phyloP scores from a whole-genome alignment of 2,888 invertebrate species.

The Apamea crenata region DNA sequence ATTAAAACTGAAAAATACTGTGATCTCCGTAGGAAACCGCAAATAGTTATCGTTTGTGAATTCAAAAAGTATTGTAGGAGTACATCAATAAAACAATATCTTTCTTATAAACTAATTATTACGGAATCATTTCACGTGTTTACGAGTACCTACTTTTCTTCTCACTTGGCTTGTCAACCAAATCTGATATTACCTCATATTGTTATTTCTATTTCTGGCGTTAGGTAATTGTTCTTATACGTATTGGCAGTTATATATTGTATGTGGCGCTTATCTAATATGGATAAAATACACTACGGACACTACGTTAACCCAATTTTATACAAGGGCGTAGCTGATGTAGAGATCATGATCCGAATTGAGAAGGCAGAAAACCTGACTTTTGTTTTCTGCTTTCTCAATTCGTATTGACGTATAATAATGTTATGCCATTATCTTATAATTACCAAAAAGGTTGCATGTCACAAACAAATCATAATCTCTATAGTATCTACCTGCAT shows the following conservation, averaged over 20 bases:
- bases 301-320: not conserved
- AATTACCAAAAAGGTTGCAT: not conserved
- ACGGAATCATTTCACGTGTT: too few species aligned
- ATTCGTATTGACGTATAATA: not conserved
- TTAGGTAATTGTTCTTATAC: too few species aligned
- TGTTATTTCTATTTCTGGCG: too few species aligned
- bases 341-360: not conserved
- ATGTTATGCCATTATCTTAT: not conserved
- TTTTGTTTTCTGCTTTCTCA: not conserved
- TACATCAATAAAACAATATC: too few species aligned
- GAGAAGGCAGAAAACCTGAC: not conserved
- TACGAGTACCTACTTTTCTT: too few species aligned
- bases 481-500: not conserved
- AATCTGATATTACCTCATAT: too few species aligned
- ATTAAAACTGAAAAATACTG: constrained; percentile 1
- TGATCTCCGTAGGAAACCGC: not conserved
- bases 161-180: too few species aligned
- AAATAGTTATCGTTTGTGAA: too few species aligned
- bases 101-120: too few species aligned
- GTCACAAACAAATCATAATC: not conserved
- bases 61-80: too few species aligned
- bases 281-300: not conserved
- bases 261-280: not conserved
- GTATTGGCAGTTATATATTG: too few species aligned
- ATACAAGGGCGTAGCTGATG: not conserved